Base-by-base conservation (phyloP, 2,113 vertebrate species). In the Myotis brandtii region DNA sequence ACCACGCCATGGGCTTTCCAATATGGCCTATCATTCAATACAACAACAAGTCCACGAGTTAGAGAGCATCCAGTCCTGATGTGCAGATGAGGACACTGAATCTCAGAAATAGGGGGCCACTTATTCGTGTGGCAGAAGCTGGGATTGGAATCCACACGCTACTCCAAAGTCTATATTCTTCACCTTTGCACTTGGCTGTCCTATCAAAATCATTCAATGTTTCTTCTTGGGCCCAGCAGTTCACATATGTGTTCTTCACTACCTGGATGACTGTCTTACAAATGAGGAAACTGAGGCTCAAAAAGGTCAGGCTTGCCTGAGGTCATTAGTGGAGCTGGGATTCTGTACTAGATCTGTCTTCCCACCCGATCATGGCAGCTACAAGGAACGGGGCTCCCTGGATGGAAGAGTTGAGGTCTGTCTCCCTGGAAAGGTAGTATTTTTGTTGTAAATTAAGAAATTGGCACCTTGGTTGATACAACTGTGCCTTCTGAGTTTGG, bases 21-120 rank as follows among this genome's bases (percentile, higher is more conserved):
- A 6, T 1, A 0, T 0, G 0, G 23, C 4, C 4, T n/a, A 23
- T 37, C n/a, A 3, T 7, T 43, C 13, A 0, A 2, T 5, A 0
- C 23, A 59, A 9, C 9, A 18, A 12, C 4, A 27, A 13, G 30
- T 23, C 17, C 30, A 0, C 0, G 5, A 30, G 70, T 34, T 0
- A 43, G 34, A 34, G 9, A 9, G 25, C 27, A 4, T 56, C 34
- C 4, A 12, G 43, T 40, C 43, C 32, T 27, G 5, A 0, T 3
- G 8, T 52, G 6, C 0, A 16, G 83, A 91, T 23, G 56, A 48
- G 9, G 48, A 89, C 2, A 23, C 64, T 0, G 18, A 59, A 52
- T 34, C 64, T 67, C 18, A 18, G 84, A n/a, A 81, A n/a, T 2
- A 25, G 3, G 6, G 14, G 64, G 40, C 48, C 14, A 14, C 43